Evolutionary conservation across 53 echinoderm and acorn worm species (phyloP), one percentile per base, ranked within the genome.

Genomic region (Mesocentrotus franciscanus): DNA sequence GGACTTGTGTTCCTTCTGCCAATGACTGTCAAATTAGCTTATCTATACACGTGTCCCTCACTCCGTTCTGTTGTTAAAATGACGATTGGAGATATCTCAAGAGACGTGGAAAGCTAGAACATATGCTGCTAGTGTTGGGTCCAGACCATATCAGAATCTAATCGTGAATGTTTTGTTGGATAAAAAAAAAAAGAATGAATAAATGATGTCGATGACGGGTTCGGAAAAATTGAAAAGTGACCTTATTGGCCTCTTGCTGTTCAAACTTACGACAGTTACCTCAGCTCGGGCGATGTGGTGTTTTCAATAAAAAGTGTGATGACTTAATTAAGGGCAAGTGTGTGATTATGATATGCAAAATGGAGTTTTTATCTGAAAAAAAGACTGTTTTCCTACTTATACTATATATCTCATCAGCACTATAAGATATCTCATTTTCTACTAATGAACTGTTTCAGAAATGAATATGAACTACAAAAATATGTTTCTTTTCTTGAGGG

Each of bases 311-410:
- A 76, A 93, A 93, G 93, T 93, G 93, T 93, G 93, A 81, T 93
- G 93, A 93, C 93, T 93, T 93, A 93, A 93, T 61, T 93, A 72
- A 71, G 61, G 93, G 93, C 62, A 81, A 62, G 93, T 93, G 93
- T 93, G 93, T 93, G 93, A 93, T 93, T 93, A 93, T 66, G 93
- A 93, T 93, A 93, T 93, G 93, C 93, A 93, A 93, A 92, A 81
- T 93, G 93, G 93, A 93, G 93, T 93, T 93, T 93, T 93, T 93
- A 93, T 93, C 93, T 62, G 62, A 93, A 93, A 92, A 60, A 92
- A 75, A 92, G 83, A 93, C 79, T 93, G 93, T 93, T 93, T 93
- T 93, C 93, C 93, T 93, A 93, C 93, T 93, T 93, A 78, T 93
- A 93, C 93, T 93, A 81, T 71, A 71, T 93, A 93, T 93, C 93